Base-by-base conservation (phyloP, 2,797 vertebrate genomes). In the Orestias chungarensis region DNA sequence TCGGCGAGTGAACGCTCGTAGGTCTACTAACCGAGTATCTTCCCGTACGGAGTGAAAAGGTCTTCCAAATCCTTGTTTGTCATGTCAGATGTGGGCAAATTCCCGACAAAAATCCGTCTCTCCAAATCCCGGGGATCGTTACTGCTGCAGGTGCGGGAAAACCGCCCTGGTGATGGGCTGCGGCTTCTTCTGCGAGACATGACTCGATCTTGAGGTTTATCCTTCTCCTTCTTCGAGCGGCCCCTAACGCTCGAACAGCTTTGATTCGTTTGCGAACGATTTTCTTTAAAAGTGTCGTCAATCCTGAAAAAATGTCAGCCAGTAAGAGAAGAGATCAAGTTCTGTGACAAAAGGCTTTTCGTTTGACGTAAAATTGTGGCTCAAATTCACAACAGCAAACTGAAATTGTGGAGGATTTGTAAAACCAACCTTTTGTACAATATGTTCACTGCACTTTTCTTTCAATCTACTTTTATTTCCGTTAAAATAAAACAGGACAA, bases 21-120 rank as follows among this genome's bases (percentile, higher is more conserved):
- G 74, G 67, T 82, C 87, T 96, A 96, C 95, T 97, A 94, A 96
- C 95, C 95, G 94, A 95, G 87, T 87, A 97, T 94, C 85, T 95
- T 96, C 87, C 95, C 95, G 80, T 96, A 96, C 82, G 94, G 91
- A 87, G 82, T 93, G 95, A 97, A 96, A 82, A 96, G 81, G n/a
- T 95, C 95, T 94, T 95, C 94, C 93, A 97, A 93, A 91, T 97
- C 95, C 94, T 96, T 96, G 83, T 94, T 95, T 87, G 91, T 92
- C 96, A 96, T 96, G 91, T 95, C 91, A 33, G 95, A 94, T 64
- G 96, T 96, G 27, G 95, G 95, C 94, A 97, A 96, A 96, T 94
- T 96, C 87, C 95, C 95, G 79, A 98, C 94, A 95, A 96, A 97
- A 95, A 97, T 94, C 90, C 96, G 92, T 92, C 96, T 94, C 85